Percentiles rank a stretch among this genome's conserved stretches.
Conservation (phyloP, 2,888 invertebrate genomes). For the Nomada ruficornis region DNA sequence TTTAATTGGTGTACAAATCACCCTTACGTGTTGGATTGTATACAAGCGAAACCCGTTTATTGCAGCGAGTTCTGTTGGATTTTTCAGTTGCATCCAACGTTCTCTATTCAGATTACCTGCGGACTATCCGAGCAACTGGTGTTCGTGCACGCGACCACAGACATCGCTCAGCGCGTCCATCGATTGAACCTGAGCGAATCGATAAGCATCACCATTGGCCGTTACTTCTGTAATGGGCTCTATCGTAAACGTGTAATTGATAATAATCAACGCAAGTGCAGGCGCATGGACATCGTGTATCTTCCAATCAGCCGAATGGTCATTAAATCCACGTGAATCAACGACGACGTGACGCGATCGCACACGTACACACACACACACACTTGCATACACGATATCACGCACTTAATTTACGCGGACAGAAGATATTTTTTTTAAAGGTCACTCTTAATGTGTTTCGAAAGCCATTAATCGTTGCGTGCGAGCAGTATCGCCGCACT, state of each 20-base stretch:
- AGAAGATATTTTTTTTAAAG: constrained; percentile 69
- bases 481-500: constrained; percentile 54
- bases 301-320: constrained; percentile 12
- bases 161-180: constrained; percentile 28
- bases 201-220: constrained; percentile 32
- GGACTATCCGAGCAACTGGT: constrained; percentile 75
- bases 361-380: background rate
- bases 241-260: constrained; percentile 19
- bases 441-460: constrained; percentile 69
- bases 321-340: constrained; percentile 46
- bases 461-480: constrained; percentile 74
- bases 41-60: background rate
- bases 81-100: constrained; percentile 18
- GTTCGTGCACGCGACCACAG: constrained; percentile 64
- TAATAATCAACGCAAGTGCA: constrained; percentile 35
- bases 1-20: background rate
- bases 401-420: constrained; percentile 63
- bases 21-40: background rate
- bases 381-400: constrained; percentile 17
- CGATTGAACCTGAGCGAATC: constrained; percentile 42
- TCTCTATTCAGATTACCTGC: constrained; percentile 60
- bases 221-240: constrained; percentile 1
- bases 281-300: constrained; percentile 8
- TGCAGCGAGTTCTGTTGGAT: background rate
- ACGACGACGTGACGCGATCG: background rate